Conservation (phyloP, 2,113 vertebrate species). For the Gavialis gangeticus region DNA sequence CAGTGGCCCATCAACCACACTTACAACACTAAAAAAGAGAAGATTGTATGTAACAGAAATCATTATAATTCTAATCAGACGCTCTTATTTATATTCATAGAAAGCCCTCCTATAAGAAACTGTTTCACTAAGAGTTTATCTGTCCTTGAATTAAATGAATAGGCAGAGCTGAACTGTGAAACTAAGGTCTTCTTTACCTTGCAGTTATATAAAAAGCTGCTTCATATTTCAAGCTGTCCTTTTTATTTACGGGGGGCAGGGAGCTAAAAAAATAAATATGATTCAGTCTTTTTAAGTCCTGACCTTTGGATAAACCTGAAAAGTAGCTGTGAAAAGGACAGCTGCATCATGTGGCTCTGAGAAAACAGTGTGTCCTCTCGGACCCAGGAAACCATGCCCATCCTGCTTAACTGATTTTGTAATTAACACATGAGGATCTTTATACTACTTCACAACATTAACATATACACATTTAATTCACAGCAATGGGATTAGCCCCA, state of each 20-base stretch:
- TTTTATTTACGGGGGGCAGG: not conserved
- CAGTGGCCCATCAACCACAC: conserved; percentile 15
- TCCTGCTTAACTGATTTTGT: conserved; percentile 10
- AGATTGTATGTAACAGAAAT: conserved; percentile 52
- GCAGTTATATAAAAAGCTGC: conserved; percentile 16
- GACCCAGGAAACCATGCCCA: not conserved
- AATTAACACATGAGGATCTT: not conserved
- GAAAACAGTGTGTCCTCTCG: conserved; percentile 13
- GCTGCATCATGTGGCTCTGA: not conserved
- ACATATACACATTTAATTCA: not conserved
- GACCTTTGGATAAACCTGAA: conserved; percentile 16
- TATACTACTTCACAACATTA: conserved; percentile 6
- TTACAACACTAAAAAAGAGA: conserved; percentile 46
- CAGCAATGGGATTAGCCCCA: not conserved
- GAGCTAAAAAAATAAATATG: not conserved
- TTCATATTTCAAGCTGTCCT: conserved; percentile 42
- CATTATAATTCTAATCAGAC: conserved; percentile 64
- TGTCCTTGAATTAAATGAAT: conserved; percentile 59
- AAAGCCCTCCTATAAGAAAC: conserved; percentile 13
- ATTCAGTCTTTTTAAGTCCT: conserved; percentile 13
- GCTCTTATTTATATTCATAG: conserved; percentile 49
- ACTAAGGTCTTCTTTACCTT: conserved; percentile 47
- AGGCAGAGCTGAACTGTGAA: not conserved
- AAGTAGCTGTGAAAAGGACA: not conserved
- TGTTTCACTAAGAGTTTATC: conserved; percentile 25